Conservation (phyloP, 2,888 invertebrate species). For the Amphipoea oculea region DNA sequence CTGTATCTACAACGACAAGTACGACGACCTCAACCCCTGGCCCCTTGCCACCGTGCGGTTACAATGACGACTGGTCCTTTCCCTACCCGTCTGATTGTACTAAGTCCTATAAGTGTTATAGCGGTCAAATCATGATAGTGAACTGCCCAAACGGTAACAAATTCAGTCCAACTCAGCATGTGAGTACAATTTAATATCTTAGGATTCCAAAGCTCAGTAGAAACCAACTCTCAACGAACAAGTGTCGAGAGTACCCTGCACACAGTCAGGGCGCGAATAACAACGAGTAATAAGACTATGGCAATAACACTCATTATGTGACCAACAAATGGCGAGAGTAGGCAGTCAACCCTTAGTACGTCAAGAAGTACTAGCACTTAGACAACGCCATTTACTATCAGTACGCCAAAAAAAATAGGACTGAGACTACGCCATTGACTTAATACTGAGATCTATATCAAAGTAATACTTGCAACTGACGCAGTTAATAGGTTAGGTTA, state of each 20-base stretch:
- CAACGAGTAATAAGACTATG: too few relatives aligned
- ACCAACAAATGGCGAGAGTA: neutral
- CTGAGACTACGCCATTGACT: neutral
- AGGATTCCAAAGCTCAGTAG: too few relatives aligned
- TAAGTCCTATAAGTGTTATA: slow-evolving; percentile 12
- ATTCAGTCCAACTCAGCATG: slow-evolving; percentile 19
- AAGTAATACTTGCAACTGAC: neutral
- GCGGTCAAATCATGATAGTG: neutral
- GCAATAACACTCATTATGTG: neutral
- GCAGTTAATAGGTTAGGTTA: too few relatives aligned
- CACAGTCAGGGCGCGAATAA: too few relatives aligned
- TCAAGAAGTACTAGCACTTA: neutral
- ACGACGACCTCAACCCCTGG: neutral
- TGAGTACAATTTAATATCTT: neutral
- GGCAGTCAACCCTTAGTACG: neutral
- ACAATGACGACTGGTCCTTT: neutral
- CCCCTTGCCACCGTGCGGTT: neutral
- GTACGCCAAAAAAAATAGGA: neutral
- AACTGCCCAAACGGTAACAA: neutral
- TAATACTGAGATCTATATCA: neutral
- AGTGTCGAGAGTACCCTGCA: too few relatives aligned
- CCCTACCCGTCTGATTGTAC: slow-evolving; percentile 2
- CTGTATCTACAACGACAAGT: neutral
- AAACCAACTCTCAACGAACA: too few relatives aligned
- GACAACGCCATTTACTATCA: neutral